Conservation (phyloP, 2,797 vertebrate species). For the Tympanoctomys barrerae region DNA sequence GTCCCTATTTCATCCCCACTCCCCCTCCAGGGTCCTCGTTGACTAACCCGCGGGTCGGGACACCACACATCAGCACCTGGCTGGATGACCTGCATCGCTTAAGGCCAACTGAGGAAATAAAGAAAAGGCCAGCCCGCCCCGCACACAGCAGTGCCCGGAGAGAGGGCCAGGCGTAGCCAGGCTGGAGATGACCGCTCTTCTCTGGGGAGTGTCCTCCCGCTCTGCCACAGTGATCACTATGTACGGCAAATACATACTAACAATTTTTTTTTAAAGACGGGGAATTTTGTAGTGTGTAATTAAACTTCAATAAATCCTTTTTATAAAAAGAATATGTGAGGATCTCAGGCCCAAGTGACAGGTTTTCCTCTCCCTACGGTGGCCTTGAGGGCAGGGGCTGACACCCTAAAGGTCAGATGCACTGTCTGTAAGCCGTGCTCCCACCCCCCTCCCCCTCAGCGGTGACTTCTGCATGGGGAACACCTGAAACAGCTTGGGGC, state of each 20-base stretch:
- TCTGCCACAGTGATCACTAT: too few species aligned
- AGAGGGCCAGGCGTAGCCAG: too few species aligned
- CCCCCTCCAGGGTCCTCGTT: too few species aligned
- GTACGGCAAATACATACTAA: background rate
- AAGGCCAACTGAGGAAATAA: too few species aligned
- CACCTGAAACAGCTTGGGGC: background rate
- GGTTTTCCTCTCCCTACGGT: background rate
- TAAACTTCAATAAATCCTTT: background rate
- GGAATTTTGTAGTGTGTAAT: background rate
- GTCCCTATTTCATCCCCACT: too few species aligned
- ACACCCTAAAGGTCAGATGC: background rate
- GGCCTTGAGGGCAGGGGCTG: background rate
- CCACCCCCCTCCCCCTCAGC: background rate
- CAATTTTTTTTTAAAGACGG: background rate
- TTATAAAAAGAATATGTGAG: background rate
- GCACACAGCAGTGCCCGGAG: too few species aligned
- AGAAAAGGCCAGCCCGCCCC: too few species aligned
- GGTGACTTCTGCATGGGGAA: background rate
- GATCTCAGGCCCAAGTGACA: background rate
- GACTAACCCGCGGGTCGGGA: too few species aligned
- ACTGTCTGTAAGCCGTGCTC: background rate
- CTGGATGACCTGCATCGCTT: too few species aligned
- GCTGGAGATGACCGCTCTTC: too few species aligned
- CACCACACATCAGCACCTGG: too few species aligned
- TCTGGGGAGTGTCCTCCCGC: too few species aligned